These are phyloP conservation scores for Silurus glanis DNA, from an alignment of 2,113 vertebrate genomes.

Conservation along the genomic window DNA sequence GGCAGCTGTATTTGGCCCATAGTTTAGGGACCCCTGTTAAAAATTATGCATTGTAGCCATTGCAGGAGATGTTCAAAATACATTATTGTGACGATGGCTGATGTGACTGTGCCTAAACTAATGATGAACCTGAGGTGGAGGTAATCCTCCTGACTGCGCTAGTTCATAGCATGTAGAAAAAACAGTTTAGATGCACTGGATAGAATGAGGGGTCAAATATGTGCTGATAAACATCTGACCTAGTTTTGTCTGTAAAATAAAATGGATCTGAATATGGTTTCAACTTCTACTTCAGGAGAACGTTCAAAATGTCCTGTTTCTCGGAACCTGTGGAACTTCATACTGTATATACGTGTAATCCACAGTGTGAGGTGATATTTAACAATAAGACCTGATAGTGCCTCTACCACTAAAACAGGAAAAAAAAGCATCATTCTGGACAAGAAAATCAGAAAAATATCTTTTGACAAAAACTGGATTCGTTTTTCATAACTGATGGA, in stretches of 20 bases:
- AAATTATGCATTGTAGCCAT: background rate
- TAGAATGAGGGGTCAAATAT: background rate
- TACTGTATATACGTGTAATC: background rate
- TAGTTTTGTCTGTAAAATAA: background rate
- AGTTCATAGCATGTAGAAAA: background rate
- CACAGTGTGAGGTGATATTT: background rate
- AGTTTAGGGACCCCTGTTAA: no score
- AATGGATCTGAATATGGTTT: background rate
- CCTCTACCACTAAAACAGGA: background rate
- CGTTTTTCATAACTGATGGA: slow-evolving; percentile 17
- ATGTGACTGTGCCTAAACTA: background rate
- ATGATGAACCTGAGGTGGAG: background rate
- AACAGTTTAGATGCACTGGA: background rate
- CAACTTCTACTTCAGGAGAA: background rate
- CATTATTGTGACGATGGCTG: background rate
- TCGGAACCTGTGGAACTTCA: background rate
- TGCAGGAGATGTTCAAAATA: background rate
- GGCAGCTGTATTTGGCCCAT: no score
- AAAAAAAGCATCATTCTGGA: background rate
- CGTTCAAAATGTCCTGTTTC: background rate
- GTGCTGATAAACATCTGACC: background rate
- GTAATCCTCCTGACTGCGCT: background rate
- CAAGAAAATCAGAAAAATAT: background rate
- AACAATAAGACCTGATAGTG: background rate
- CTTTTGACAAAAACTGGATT: background rate